Percentiles rank a stretch among this genome's conserved stretches.
Evolutionary conservation across 1,140 invertebrate genomes (phyloP).

Genomic region (Penaeus indicus): DNA sequence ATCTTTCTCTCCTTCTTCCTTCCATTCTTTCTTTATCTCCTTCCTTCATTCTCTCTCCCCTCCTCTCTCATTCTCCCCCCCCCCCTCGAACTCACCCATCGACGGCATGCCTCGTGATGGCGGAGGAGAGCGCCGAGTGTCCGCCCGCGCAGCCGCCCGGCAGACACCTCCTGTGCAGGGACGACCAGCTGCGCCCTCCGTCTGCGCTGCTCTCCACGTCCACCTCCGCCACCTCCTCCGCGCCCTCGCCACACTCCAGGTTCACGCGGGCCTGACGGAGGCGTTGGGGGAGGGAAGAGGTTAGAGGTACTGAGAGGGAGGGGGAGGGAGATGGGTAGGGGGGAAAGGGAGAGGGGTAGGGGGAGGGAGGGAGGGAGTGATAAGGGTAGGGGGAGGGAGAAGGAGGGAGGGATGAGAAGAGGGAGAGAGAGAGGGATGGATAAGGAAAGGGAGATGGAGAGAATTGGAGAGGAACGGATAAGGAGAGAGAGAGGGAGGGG

Average conservation of each 20-base stretch:
- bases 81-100: slow-evolving; percentile 40
- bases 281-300: too few relatives aligned
- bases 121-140: slow-evolving; percentile 43
- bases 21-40: neutral
- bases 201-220: slow-evolving; percentile 59
- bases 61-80: neutral
- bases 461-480: too few relatives aligned
- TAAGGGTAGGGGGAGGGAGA: too few relatives aligned
- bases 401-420: too few relatives aligned
- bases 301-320: too few relatives aligned
- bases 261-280: slow-evolving; percentile 55
- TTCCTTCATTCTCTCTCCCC: neutral
- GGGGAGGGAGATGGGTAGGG: too few relatives aligned
- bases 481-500: too few relatives aligned
- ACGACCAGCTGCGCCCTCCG: slow-evolving; percentile 51
- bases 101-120: slow-evolving; percentile 6
- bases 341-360: too few relatives aligned
- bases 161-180: slow-evolving; percentile 54
- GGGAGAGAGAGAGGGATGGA: too few relatives aligned
- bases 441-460: too few relatives aligned
- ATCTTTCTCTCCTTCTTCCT: neutral
- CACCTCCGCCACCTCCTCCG: slow-evolving; percentile 41
- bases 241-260: slow-evolving; percentile 50
- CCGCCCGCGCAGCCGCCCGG: slow-evolving; percentile 45
- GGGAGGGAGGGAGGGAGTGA: too few relatives aligned